These are phyloP conservation scores for Hemicordylus capensis DNA, from an alignment of 2,113 vertebrate genomes.

Conservation along the genomic window DNA sequence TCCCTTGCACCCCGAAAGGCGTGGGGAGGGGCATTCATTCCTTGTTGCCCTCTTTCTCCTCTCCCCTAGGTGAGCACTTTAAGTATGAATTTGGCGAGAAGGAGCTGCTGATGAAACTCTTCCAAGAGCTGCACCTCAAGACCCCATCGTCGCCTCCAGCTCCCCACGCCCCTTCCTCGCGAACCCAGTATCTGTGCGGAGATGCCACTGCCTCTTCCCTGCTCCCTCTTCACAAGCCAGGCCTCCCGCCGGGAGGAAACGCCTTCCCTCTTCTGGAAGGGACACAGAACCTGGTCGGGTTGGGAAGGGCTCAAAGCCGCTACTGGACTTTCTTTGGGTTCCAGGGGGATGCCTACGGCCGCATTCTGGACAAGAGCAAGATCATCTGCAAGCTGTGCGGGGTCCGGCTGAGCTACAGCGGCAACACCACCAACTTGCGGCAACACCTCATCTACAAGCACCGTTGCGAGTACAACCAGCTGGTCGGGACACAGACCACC, in stretches of 20 bases:
- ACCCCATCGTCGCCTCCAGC: slow-evolving; percentile 28
- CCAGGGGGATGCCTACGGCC: slow-evolving; percentile 69
- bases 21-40: background rate
- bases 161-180: slow-evolving; percentile 60
- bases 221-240: slow-evolving; percentile 34
- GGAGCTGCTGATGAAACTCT: slow-evolving; percentile 74
- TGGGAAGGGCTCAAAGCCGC: slow-evolving; percentile 55
- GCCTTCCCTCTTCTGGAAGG: slow-evolving; percentile 57
- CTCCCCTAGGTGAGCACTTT: slow-evolving; percentile 66
- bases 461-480: slow-evolving; percentile 61
- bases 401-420: slow-evolving; percentile 70
- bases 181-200: slow-evolving; percentile 29
- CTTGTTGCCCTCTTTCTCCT: background rate
- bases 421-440: slow-evolving; percentile 68
- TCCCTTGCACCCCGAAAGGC: background rate
- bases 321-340: slow-evolving; percentile 73
- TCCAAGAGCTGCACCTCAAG: slow-evolving; percentile 76
- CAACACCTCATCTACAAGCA: slow-evolving; percentile 75
- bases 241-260: background rate
- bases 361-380: slow-evolving; percentile 72
- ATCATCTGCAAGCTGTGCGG: slow-evolving; percentile 78
- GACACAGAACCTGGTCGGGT: slow-evolving; percentile 62
- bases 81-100: slow-evolving; percentile 78
- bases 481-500: slow-evolving; percentile 41
- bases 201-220: slow-evolving; percentile 24